Base-by-base conservation (phyloP, 2,888 invertebrate species). In the Gastracanthus pulcherrimus region DNA sequence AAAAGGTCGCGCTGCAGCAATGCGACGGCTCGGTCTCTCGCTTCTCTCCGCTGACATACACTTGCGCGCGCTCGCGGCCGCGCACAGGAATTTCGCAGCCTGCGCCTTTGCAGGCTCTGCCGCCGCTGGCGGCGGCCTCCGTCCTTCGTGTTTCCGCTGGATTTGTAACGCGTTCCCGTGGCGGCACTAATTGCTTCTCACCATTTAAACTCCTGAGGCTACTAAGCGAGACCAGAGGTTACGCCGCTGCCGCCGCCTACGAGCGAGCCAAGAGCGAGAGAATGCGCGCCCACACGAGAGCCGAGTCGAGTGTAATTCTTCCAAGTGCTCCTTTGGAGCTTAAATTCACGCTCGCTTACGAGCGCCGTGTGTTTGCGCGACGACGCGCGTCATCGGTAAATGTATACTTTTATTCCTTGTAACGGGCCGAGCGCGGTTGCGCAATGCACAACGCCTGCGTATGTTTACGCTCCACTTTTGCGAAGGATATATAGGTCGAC, bases 181-280 rank as follows among this genome's bases (percentile, higher is more conserved):
- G 78, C 76, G 80, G 70, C 80, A 80, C 79, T 83, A 84, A 84
- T 84, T 84, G 84, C 81, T 84, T 83, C 83, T 80, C 80, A 82
- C 78, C 82, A 72, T 83, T 84, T 82, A 80, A 84, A 78, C 82
- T 82, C 55, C 70, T 72, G 71, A 81, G 76, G 76, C 78, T 76
- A 75, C 82, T 77, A 66, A 76, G 74, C 69, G 64, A 81, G 81
- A 82, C 69, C 76, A 72, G 72, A 81, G 75, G 81, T 67, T 78
- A 78, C 79, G 76, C 70, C 72, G 62, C 67, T 34, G 23, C 45
- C 11, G 13, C 60, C 66, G 41, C 75, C 80, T 69, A 81, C 71
- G 60, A 19, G 62, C 29, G 29, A 29, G 13, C 29, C 26, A 19
- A 11, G 31, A 58, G 34, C 16, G 38, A 64, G 19, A 51, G 45